Conservation (phyloP, 2,888 invertebrate species). For the Agrotis ipsilon region DNA sequence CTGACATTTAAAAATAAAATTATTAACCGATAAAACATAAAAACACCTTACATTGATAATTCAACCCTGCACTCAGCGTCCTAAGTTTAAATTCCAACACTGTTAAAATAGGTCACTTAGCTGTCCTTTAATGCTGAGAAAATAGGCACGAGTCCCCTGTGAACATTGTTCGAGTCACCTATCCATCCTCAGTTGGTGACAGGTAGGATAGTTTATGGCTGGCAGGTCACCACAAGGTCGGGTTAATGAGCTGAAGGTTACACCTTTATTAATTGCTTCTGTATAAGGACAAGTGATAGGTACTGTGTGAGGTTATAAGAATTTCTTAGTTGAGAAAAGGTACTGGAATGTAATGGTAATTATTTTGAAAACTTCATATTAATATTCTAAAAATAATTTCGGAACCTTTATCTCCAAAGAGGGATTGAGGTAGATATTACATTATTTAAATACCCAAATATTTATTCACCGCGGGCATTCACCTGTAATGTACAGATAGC, state of each 20-base stretch:
- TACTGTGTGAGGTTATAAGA: neutral
- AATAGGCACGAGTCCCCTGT: neutral
- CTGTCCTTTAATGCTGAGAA: neutral
- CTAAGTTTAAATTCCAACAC: too few species aligned
- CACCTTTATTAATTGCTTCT: conserved; percentile 43
- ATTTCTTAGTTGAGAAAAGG: neutral
- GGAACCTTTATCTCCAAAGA: too few species aligned
- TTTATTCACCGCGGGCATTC: too few species aligned
- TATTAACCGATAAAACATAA: too few species aligned
- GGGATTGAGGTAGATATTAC: too few species aligned
- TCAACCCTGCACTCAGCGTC: too few species aligned
- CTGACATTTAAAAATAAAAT: too few species aligned
- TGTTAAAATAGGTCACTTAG: neutral
- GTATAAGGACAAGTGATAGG: conserved; percentile 7
- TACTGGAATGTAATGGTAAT: neutral
- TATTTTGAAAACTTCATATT: neutral
- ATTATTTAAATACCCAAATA: too few species aligned
- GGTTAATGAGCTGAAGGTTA: conserved; percentile 36
- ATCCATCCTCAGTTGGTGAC: conserved; percentile 47
- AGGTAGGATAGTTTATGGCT: conserved; percentile 32
- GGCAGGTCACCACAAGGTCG: conserved; percentile 23
- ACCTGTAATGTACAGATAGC: too few species aligned
- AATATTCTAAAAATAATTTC: too few species aligned
- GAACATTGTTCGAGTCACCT: conserved; percentile 33
- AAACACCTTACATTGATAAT: too few species aligned